Base-by-base conservation (phyloP, 2,888 invertebrate species). In the Oxytorus armatus region DNA sequence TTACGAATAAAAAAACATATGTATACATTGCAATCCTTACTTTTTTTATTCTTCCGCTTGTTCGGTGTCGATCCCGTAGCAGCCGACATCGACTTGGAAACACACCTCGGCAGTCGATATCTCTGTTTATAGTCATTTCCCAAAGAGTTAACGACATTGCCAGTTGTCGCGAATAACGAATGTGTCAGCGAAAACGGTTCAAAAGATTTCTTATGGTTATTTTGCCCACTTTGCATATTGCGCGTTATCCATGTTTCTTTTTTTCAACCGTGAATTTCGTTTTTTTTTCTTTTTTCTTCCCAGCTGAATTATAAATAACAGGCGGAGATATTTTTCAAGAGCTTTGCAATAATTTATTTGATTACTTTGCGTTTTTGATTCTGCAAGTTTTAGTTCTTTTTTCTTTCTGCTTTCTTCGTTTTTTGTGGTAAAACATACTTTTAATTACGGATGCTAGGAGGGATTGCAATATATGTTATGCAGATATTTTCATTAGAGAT, bases 61-160 rank as follows among this genome's bases (percentile, higher is more conserved):
- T n/a, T n/a, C n/a, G n/a, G n/a, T n/a, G n/a, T n/a, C n/a, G n/a
- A n/a, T n/a, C n/a, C n/a, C n/a, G n/a, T n/a, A n/a, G n/a, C n/a
- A n/a, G n/a, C n/a, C n/a, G n/a, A n/a, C n/a, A n/a, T n/a, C n/a
- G n/a, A n/a, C n/a, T n/a, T n/a, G n/a, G n/a, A n/a, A n/a, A n/a
- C n/a, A n/a, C n/a, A n/a, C n/a, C n/a, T n/a, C n/a, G n/a, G n/a
- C n/a, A n/a, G n/a, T n/a, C n/a, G n/a, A n/a, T n/a, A n/a, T n/a
- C n/a, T n/a, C n/a, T n/a, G n/a, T n/a, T n/a, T n/a, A 4, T 1
- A 8, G n/a, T 11, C 29, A 7, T 14, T 21, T n/a, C 16, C 8
- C 47, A n/a, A 5, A 44, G 21, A 55, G 69, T 70, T 47, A 70
- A 57, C 21, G 69, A 57, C 69, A 70, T 70, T 33, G 25, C 16